These are phyloP conservation scores for Apogon hyalosoma DNA, from an alignment of 2,797 vertebrate genomes.

Conservation along the genomic window DNA sequence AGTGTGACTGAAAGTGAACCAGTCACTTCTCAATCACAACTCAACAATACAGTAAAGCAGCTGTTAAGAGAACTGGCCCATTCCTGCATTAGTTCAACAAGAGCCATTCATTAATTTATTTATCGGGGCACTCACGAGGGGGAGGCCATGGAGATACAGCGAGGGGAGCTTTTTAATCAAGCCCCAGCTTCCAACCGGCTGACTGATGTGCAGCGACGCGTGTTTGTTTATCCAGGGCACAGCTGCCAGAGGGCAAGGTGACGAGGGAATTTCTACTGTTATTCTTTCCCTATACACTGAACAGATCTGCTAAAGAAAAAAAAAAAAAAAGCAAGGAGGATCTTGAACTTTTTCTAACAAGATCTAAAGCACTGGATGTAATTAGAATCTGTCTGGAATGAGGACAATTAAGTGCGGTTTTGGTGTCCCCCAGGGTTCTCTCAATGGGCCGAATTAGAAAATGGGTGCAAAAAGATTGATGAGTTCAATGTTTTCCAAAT, in stretches of 20 bases:
- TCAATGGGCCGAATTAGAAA: constrained; percentile 79
- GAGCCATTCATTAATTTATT: constrained; percentile 77
- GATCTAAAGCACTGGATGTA: constrained; percentile 78
- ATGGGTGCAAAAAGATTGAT: constrained; percentile 83
- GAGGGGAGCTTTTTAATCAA: constrained; percentile 80
- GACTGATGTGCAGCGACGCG: constrained; percentile 73
- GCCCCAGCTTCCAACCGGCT: constrained; percentile 56
- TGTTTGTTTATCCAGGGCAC: constrained; percentile 81
- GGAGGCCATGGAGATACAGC: constrained; percentile 70
- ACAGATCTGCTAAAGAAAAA: constrained; percentile 15
- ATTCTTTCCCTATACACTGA: constrained; percentile 40
- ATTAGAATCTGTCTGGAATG: constrained; percentile 80
- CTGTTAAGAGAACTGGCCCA: constrained; percentile 44
- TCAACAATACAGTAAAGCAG: constrained; percentile 48
- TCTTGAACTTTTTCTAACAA: constrained; percentile 77
- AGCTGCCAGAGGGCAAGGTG: constrained; percentile 79
- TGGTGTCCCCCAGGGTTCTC: constrained; percentile 75
- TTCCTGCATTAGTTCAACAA: constrained; percentile 61
- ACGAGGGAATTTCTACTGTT: constrained; percentile 62
- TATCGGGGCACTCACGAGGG: constrained; percentile 67
- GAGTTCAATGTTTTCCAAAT: constrained; percentile 86
- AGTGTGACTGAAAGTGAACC: constrained; percentile 18
- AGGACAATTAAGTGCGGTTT: constrained; percentile 83
- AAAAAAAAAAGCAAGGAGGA: constrained; percentile 42
- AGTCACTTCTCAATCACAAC: constrained; percentile 46